Conservation (phyloP, 2,888 invertebrate species). For the Vesta saturnalis region DNA sequence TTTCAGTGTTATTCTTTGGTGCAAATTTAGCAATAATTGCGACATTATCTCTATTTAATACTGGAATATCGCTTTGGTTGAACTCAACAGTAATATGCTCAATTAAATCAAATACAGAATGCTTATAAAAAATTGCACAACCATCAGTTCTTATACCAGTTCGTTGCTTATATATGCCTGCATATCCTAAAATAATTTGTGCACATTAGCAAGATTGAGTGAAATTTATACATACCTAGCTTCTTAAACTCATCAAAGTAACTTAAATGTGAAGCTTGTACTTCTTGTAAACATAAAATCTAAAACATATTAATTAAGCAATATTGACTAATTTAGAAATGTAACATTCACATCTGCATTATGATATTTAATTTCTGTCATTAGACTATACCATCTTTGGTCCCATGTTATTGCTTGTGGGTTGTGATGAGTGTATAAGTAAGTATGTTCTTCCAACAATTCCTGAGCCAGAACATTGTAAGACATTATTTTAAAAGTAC, state of each 20-base stretch:
- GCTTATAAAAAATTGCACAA: slow-evolving; percentile 87
- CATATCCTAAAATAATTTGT: slow-evolving; percentile 68
- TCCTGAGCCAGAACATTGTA: slow-evolving; percentile 92
- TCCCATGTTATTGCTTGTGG: slow-evolving; percentile 74
- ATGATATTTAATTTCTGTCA: slow-evolving; percentile 67
- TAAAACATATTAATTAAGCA: slow-evolving; percentile 59
- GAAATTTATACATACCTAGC: slow-evolving; percentile 55
- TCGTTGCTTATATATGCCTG: slow-evolving; percentile 82
- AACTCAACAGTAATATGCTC: slow-evolving; percentile 78
- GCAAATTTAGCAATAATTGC: slow-evolving; percentile 82
- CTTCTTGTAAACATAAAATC: slow-evolving; percentile 92
- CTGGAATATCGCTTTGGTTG: slow-evolving; percentile 67
- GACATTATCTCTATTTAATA: slow-evolving; percentile 88
- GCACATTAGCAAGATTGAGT: neutral
- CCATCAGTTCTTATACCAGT: slow-evolving; percentile 87
- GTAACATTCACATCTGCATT: slow-evolving; percentile 67
- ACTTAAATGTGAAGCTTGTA: slow-evolving; percentile 75
- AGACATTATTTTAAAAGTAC: slow-evolving; percentile 76
- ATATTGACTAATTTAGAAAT: slow-evolving; percentile 18
- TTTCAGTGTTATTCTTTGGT: slow-evolving; percentile 63
- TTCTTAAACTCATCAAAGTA: slow-evolving; percentile 49
- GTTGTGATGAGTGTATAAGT: slow-evolving; percentile 75
- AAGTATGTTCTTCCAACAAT: slow-evolving; percentile 75
- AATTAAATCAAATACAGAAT: slow-evolving; percentile 71
- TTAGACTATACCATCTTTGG: slow-evolving; percentile 67